Evolutionary conservation across 23 tunicate genomes (phyloP).

Genomic region (Pegea sp.): DNA sequence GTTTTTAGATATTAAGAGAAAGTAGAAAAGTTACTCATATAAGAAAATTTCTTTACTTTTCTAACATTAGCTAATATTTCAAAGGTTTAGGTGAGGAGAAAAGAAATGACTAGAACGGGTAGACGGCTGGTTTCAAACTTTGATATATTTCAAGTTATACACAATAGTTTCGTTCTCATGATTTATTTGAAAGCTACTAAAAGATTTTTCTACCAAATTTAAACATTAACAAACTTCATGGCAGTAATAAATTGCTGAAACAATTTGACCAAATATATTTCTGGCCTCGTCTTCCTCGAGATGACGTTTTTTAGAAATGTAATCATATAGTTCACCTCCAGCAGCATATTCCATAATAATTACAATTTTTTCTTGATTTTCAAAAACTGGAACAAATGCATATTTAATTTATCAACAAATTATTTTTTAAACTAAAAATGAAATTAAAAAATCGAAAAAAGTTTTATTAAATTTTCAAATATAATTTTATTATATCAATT

Average conservation of each 20-base stretch:
- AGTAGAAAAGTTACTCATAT: too few relatives aligned
- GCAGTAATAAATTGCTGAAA: slow-evolving; percentile 56
- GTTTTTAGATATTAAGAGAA: too few relatives aligned
- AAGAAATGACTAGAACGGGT: too few relatives aligned
- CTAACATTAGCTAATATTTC: too few relatives aligned
- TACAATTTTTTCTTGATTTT: slow-evolving; percentile 67
- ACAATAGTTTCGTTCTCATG: too few relatives aligned
- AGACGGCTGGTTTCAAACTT: too few relatives aligned
- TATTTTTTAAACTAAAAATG: too few relatives aligned
- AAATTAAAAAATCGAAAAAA: not conserved
- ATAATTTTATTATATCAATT: too few relatives aligned
- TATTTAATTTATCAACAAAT: not conserved
- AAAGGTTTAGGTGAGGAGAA: too few relatives aligned
- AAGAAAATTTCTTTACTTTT: too few relatives aligned
- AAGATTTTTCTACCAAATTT: not conserved
- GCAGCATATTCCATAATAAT: slow-evolving; percentile 82
- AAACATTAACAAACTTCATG: slow-evolving; percentile 17
- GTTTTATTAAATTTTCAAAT: not conserved
- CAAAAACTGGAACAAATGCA: slow-evolving; percentile 31
- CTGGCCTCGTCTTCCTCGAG: slow-evolving; percentile 23
- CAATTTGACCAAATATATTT: slow-evolving; percentile 41
- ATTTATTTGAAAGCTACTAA: too few relatives aligned
- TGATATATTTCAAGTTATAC: too few relatives aligned
- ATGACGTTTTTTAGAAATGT: slow-evolving; percentile 15
- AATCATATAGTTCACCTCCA: slow-evolving; percentile 65